Base-by-base conservation (phyloP, 2,888 invertebrate genomes). In the Drosophila monieri region DNA sequence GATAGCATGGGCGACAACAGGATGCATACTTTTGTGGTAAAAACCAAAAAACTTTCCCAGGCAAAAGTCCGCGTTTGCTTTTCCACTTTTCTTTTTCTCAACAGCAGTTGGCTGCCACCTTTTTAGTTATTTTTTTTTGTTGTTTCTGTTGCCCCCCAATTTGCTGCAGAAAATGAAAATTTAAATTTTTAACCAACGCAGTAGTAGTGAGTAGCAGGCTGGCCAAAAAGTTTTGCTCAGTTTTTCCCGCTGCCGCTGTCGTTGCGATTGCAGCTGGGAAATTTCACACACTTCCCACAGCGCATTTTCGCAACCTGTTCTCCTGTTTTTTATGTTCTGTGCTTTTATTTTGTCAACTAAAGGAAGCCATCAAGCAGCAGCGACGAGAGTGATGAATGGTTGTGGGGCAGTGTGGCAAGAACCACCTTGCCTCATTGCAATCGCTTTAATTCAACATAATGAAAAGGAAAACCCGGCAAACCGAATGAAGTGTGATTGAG, bases 161-260 rank as follows among this genome's bases (percentile, higher is more conserved):
- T 80, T 86, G 76, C 85, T 58, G 69, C 76, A 74, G 77, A 73
- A 85, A 85, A 85, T 85, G 84, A 86, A 85, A 86, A 88, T 85
- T 88, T 85, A 88, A 85, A 88, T 85, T 85, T 85, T 85, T 88
- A 88, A 85, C 83, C 81, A 85, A 86, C 80, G 71, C 72, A 12
- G 18, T 15, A 27, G 48, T 15, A 32, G 46, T 39, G 21, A 47
- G 32, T 35, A 51, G 78, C 60, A 59, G 61, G 49, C 65, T 68
- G 59, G 73, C 79, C 53, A 48, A 48, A 86, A 86, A 81, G 81
- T 81, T 85, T 62, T 71, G 25, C 57, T 27, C 65, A 54, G 48
- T 48, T 66, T 51, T 58, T 52, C 54, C 59, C 56, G 59, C 15
- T 46, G 43, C 54, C 12, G 4, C 21, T 23, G 21, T 5, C 21